Conservation (phyloP, 2,113 vertebrate genomes). For the Dasyornis broadbenti region DNA sequence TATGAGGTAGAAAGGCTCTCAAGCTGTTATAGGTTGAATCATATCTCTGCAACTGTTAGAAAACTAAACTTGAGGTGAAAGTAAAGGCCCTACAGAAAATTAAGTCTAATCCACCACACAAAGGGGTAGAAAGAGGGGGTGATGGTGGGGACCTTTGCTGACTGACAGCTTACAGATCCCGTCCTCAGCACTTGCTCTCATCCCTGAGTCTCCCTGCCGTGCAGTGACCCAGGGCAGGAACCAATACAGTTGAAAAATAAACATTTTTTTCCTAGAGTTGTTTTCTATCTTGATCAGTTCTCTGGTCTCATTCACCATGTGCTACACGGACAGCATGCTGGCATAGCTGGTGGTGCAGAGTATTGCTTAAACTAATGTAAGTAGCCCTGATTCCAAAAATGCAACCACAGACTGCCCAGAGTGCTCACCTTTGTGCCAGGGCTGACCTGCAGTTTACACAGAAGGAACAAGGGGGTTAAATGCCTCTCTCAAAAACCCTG, state of each 20-base stretch:
- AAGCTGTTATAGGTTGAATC: neutral
- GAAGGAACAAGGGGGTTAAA: neutral
- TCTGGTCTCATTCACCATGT: neutral
- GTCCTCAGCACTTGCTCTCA: neutral
- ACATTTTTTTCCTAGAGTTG: neutral
- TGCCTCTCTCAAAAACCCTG: neutral
- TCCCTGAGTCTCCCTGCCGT: neutral
- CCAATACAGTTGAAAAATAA: conserved; percentile 14
- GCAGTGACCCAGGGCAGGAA: conserved; percentile 22
- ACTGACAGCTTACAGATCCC: neutral
- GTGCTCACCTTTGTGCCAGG: neutral
- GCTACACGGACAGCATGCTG: neutral
- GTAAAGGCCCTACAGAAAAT: neutral
- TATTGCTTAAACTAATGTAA: neutral
- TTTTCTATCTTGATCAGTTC: conserved; percentile 7
- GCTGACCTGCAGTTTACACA: neutral
- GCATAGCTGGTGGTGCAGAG: neutral
- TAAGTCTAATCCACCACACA: neutral
- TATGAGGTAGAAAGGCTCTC: neutral
- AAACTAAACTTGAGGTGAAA: neutral
- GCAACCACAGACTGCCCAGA: neutral
- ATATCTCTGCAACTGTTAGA: neutral
- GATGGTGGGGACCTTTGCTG: neutral
- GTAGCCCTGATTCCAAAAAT: neutral
- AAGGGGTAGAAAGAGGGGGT: neutral